A percentile compares a stretch with the other conserved stretches of the same genome.
Evolutionary conservation across 64 coral and sea anemone genomes (phyloP).

Genomic region (Catalaphyllia jardinei): DNA sequence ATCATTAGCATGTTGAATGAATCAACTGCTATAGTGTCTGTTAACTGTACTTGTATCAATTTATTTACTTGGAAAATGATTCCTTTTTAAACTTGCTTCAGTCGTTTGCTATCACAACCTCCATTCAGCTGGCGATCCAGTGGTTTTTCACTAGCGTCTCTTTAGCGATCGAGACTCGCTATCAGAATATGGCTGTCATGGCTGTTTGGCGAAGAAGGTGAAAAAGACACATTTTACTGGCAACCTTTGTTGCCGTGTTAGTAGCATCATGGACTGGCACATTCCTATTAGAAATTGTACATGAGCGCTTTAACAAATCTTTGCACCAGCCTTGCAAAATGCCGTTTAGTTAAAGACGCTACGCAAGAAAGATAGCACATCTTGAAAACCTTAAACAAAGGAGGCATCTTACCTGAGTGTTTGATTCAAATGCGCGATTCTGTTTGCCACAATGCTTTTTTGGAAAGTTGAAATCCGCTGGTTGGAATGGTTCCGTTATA

Average conservation of each 20-base stretch:
- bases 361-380: too few relatives aligned
- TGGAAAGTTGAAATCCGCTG: too few relatives aligned
- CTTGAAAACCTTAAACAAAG: too few relatives aligned
- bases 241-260: neutral
- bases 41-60: neutral
- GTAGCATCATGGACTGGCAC: too few relatives aligned
- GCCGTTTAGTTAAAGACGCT: too few relatives aligned
- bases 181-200: slow-evolving; percentile 26
- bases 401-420: too few relatives aligned
- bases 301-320: too few relatives aligned
- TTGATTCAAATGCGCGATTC: too few relatives aligned
- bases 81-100: neutral
- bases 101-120: neutral
- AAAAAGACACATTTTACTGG: slow-evolving; percentile 1
- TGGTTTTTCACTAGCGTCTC: neutral
- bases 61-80: neutral
- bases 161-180: neutral
- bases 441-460: too few relatives aligned
- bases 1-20: slow-evolving; percentile 21
- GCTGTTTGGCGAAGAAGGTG: slow-evolving; percentile 18
- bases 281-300: too few relatives aligned
- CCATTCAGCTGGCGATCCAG: neutral
- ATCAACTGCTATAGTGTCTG: slow-evolving; percentile 14
- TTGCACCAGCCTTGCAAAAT: too few relatives aligned
- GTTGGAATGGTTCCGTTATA: too few relatives aligned